Evolutionary conservation across 2,888 invertebrate species (phyloP).

Genomic region (Carterocephalus palaemon): DNA sequence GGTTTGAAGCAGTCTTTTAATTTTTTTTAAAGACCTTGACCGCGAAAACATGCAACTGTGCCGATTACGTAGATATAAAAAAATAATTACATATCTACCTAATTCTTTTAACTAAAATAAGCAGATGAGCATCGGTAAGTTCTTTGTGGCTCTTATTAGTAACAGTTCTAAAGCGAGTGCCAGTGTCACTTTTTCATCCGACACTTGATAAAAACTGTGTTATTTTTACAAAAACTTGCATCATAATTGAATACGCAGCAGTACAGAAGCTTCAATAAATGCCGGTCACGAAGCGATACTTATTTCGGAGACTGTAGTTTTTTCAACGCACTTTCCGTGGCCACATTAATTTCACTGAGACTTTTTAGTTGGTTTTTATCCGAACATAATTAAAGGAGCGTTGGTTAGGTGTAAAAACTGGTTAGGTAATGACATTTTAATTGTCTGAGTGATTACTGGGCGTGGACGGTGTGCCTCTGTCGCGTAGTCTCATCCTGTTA

Average conservation of each 20-base stretch:
- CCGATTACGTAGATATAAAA: too few relatives aligned
- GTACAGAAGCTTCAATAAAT: slow-evolving; percentile 22
- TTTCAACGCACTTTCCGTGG: slow-evolving; percentile 34
- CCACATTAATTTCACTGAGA: slow-evolving; percentile 40
- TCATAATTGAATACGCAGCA: slow-evolving; percentile 21
- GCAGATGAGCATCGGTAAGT: too few relatives aligned
- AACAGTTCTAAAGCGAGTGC: slow-evolving; percentile 1
- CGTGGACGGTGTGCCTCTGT: slow-evolving; percentile 56
- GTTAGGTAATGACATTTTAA: slow-evolving; percentile 76
- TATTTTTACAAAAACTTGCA: slow-evolving; percentile 12
- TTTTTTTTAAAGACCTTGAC: too few relatives aligned
- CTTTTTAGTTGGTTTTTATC: slow-evolving; percentile 53
- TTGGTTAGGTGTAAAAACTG: slow-evolving; percentile 71
- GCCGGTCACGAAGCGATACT: slow-evolving; percentile 30
- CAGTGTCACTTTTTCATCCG: slow-evolving; percentile 16
- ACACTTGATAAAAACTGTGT: slow-evolving; percentile 8
- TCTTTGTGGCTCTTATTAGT: too few relatives aligned
- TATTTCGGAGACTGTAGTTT: slow-evolving; percentile 34
- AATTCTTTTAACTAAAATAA: too few relatives aligned
- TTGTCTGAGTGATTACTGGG: slow-evolving; percentile 70
- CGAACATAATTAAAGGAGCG: slow-evolving; percentile 62
- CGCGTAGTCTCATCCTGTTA: slow-evolving; percentile 74
- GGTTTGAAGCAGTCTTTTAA: too few relatives aligned
- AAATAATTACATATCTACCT: too few relatives aligned
- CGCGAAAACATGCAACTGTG: too few relatives aligned